Conservation (phyloP, 2,888 invertebrate genomes). For the Romanomermis culicivorax region DNA sequence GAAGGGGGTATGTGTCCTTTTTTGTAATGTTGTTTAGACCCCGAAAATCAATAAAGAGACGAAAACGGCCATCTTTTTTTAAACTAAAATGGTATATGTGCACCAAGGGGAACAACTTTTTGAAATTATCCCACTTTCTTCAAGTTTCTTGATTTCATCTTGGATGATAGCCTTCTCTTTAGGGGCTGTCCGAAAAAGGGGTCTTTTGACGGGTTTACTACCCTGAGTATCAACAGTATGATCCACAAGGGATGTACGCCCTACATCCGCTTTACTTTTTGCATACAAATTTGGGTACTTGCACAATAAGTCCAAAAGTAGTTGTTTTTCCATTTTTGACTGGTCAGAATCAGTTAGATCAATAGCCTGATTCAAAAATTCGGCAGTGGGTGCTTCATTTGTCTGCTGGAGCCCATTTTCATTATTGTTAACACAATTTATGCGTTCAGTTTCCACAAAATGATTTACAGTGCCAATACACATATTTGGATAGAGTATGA, state of each 20-base stretch:
- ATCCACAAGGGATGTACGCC: neutral
- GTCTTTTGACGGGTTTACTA: neutral
- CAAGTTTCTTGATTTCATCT: neutral
- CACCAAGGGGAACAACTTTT: slow-evolving; percentile 24
- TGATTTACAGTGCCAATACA: neutral
- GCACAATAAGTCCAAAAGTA: neutral
- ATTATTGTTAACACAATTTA: too few relatives aligned
- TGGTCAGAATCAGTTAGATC: neutral
- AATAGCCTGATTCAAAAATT: neutral
- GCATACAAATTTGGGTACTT: neutral
- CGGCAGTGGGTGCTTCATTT: neutral
- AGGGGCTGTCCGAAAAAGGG: neutral
- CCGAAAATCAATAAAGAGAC: slow-evolving; percentile 17
- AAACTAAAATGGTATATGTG: slow-evolving; percentile 24
- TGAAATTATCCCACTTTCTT: slow-evolving; percentile 7
- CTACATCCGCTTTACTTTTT: neutral
- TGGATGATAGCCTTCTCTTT: neutral
- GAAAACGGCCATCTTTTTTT: slow-evolving; percentile 20
- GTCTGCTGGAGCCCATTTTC: neutral
- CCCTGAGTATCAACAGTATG: neutral
- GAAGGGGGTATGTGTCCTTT: slow-evolving; percentile 13
- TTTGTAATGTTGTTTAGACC: slow-evolving; percentile 13
- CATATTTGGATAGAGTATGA: neutral
- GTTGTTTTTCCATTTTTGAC: neutral
- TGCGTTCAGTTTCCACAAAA: neutral